Base-by-base conservation (phyloP, 2,797 vertebrate species). In the Heteromormyrus szaboi region DNA sequence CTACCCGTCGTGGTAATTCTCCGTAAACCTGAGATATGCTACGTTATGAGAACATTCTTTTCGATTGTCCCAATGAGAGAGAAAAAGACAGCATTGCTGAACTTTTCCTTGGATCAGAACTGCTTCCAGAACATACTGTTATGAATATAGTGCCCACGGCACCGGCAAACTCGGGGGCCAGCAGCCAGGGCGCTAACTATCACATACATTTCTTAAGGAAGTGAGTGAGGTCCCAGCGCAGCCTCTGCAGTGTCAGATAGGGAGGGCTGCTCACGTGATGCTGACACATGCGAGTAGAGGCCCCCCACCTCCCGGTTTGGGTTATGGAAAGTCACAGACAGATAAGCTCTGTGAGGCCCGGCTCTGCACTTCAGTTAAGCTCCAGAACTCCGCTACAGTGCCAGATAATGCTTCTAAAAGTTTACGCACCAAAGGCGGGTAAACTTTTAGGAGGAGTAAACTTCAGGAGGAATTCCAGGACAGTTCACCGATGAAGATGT, bases 201-300 rank as follows among this genome's bases (percentile, higher is more conserved):
- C 88, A 85, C 56, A 68, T 37, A 44, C 62, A 85, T 12, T 68
- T 8, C 53, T 50, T 59, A 8, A 56, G 89, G 89, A 89, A 89
- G 86, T 89, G 68, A 89, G 85, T 87, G 85, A 87, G 33, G 51
- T 9, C 14, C 17, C 12, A 56, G 2, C 11, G 44, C 4, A n/a
- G 17, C 37, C 25, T 8, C 54, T 41, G 56, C 1, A 1, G 72
- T 50, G 85, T 65, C 62, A 87, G 89, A 89, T 89, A 89, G 29
- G 68, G 51, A 51, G 7, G 7, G 53, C 2, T 29, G 9, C 46
- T 37, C 41, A 44, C 11, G 4, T 85, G 87, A 79, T 51, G 5
- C 6, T 3, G 44, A 85, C 46, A 25, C 25, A 37, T 11, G 29
- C 0, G 53, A 22, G 33, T 14, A 17, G 4, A 9, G 4, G 25